Conservation (phyloP, 2,113 vertebrate species). For the Corythoichthys haematopterus region DNA sequence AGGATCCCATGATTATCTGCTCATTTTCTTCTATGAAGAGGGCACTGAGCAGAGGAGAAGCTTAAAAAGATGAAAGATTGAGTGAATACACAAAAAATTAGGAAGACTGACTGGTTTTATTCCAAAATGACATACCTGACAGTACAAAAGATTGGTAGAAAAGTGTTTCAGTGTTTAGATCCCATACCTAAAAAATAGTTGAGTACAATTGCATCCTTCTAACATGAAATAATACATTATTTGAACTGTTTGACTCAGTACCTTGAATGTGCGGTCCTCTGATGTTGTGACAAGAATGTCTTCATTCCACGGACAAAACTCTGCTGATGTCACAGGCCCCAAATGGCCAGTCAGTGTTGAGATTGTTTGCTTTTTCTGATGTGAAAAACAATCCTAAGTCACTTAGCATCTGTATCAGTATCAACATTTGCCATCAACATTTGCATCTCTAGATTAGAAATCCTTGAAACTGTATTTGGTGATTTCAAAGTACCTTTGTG, state of each 20-base stretch:
- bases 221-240: not conserved
- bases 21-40: constrained; percentile 65
- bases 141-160: constrained; percentile 80
- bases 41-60: constrained; percentile 76
- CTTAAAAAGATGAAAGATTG: constrained; percentile 50
- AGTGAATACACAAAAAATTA: not conserved
- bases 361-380: constrained; percentile 50
- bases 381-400: constrained; percentile 7
- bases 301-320: constrained; percentile 80
- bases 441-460: not conserved
- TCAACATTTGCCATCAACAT: not conserved
- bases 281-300: constrained; percentile 77
- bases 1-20: constrained; percentile 77
- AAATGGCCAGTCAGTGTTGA: constrained; percentile 71
- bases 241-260: constrained; percentile 12
- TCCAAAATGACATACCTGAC: constrained; percentile 66
- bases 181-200: constrained; percentile 76
- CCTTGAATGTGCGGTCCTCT: constrained; percentile 84
- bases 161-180: constrained; percentile 61
- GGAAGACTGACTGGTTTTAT: not conserved
- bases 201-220: not conserved
- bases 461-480: not conserved
- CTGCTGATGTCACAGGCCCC: constrained; percentile 77
- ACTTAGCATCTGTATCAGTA: not conserved
- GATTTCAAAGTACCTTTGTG: constrained; percentile 65